Evolutionary conservation across 1,140 invertebrate genomes (phyloP), one percentile per base, ranked within the genome.

Genomic region (Drosophila saltans): DNA sequence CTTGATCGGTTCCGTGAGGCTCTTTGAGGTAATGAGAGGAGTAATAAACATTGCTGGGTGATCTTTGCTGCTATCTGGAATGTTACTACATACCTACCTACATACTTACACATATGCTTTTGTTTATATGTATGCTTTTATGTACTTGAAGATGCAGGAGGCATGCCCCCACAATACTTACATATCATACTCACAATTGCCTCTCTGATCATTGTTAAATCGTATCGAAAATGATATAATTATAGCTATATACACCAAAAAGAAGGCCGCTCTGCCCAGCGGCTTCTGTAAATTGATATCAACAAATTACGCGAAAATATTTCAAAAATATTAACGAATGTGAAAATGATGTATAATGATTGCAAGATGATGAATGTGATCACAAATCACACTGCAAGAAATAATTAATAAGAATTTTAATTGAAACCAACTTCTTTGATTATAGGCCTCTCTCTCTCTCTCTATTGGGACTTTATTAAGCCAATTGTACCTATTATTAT

Each of bases 261-360:
- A 62, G 60, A 10, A 62, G 61, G 36, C 41, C 40, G 58, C 52
- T 26, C 58, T 30, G 16, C 77, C 66, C 67, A 21, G 62, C 67
- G 68, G 59, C 78, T 77, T 88, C 83, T 88, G 84, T 89, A 89
- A 89, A 89, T 89, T 89, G 84, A 89, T 89, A 89, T 89, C 85
- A 89, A 89, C 78, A 89, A 89, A 84, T 89, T 89, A 89, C 84
- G 84, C 84, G 80, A 89, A 89, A 89, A 89, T 75, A 89, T 89
- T 89, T 89, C 80, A 79, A 84, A 89, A 89, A 89, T 89, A 89
- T 89, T 89, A 89, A 89, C 84, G 84, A 88, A 86, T 86, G 83
- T 72, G 84, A 83, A 59, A 59, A 74, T 86, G 83, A 88, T 86
- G 45, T 52, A 88, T 86, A 86, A 86, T 86, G 83, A 86, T 86